phyloP scores from a whole-genome alignment of 1,140 invertebrate genomes.

The Nomia melanderi region DNA sequence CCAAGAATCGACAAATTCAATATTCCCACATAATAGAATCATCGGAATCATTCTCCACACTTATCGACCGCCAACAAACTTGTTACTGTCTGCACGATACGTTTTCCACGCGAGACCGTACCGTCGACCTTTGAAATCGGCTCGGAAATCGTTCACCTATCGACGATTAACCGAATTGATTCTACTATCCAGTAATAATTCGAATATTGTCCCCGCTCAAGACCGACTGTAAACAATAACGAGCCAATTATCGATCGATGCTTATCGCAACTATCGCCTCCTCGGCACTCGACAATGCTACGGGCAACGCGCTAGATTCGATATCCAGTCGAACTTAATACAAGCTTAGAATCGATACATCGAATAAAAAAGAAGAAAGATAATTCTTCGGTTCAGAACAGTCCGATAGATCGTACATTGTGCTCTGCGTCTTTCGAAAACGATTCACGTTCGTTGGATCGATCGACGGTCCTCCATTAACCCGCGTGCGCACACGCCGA shows the following conservation, averaged over 20 bases:
- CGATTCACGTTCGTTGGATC: neutral
- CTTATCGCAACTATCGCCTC: slow-evolving; percentile 20
- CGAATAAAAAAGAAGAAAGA: neutral
- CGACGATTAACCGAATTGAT: slow-evolving; percentile 49
- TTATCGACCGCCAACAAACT: neutral
- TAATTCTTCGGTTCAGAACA: neutral
- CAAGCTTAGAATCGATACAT: too few relatives aligned
- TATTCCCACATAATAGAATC: too few relatives aligned
- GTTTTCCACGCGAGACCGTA: neutral
- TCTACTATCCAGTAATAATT: slow-evolving; percentile 48
- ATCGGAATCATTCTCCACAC: too few relatives aligned
- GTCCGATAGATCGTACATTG: slow-evolving; percentile 8
- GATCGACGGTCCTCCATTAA: neutral
- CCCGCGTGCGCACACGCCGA: slow-evolving; percentile 3
- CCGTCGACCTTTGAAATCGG: slow-evolving; percentile 30
- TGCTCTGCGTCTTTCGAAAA: too few relatives aligned
- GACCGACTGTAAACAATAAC: slow-evolving; percentile 33
- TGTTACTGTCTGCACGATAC: neutral
- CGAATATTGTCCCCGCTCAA: slow-evolving; percentile 9
- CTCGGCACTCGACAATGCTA: neutral
- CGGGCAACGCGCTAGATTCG: neutral
- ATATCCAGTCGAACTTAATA: neutral
- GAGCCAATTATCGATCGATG: slow-evolving; percentile 46
- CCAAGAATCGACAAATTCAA: too few relatives aligned
- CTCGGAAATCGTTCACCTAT: slow-evolving; percentile 21